Conservation (phyloP, 2,113 vertebrate species). For the Diadophis punctatus region DNA sequence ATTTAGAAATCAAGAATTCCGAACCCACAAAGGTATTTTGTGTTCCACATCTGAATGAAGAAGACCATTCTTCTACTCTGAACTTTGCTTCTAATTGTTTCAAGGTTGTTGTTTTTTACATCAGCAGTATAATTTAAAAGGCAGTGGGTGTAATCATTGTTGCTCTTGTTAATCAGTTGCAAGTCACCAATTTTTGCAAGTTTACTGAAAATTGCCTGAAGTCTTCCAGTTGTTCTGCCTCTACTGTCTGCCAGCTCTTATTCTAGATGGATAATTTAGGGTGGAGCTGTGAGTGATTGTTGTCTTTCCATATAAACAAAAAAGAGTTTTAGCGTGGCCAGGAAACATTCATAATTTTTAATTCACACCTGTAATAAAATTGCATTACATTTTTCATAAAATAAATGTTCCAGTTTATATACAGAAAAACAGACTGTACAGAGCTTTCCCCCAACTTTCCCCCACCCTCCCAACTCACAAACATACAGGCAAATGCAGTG, state of each 20-base stretch:
- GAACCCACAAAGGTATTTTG: neutral
- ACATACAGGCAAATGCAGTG: conserved; percentile 93
- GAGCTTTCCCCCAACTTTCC: conserved; percentile 83
- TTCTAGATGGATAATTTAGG: neutral
- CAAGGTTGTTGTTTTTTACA: neutral
- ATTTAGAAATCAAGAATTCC: neutral
- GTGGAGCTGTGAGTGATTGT: neutral
- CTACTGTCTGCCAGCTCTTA: neutral
- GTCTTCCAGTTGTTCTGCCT: neutral
- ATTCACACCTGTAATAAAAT: conserved; percentile 99
- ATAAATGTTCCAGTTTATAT: conserved; percentile 99
- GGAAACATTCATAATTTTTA: conserved; percentile 90
- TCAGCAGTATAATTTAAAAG: neutral
- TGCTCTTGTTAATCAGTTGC: neutral
- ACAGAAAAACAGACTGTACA: conserved; percentile 99
- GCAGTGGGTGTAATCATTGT: neutral
- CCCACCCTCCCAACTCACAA: conserved; percentile 82
- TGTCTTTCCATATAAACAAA: neutral
- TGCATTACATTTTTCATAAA: conserved; percentile 99
- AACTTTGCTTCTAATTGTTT: neutral
- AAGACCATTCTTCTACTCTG: neutral
- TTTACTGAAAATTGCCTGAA: neutral
- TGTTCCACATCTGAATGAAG: neutral
- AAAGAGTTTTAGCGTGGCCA: conserved; percentile 58
- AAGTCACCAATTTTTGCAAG: neutral